Evolutionary conservation across 2,113 vertebrate species (phyloP).

Genomic region (Sceloporus undulatus): DNA sequence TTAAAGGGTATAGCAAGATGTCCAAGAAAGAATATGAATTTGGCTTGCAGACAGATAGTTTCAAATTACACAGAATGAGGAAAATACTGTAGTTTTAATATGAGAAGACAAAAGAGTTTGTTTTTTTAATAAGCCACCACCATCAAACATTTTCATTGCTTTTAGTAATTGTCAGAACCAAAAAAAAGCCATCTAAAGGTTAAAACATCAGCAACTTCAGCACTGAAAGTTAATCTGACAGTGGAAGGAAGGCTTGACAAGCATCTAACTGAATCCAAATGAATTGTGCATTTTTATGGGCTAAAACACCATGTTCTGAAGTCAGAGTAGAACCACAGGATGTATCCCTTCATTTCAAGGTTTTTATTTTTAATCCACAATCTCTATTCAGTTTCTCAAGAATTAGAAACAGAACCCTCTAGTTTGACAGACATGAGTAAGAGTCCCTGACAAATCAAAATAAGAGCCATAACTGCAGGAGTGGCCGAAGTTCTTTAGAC

Average conservation of each 20-base stretch:
- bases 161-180: neutral
- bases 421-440: too few species aligned
- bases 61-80: too few species aligned
- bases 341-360: neutral
- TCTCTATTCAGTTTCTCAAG: neutral
- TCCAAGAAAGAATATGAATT: too few species aligned
- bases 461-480: neutral
- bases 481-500: too few species aligned
- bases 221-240: neutral
- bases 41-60: too few species aligned
- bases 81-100: neutral
- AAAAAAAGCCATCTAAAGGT: neutral
- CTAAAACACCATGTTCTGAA: neutral
- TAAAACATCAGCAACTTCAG: neutral
- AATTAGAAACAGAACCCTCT: neutral
- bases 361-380: neutral
- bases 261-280: constrained; percentile 12
- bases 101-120: neutral
- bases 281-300: constrained; percentile 1
- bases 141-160: neutral
- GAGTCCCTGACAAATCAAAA: neutral
- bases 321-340: neutral
- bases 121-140: neutral
- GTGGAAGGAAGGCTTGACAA: constrained; percentile 2
- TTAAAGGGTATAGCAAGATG: too few species aligned